Base-by-base conservation (phyloP, 2,888 invertebrate genomes). In the Ennomos erosarius region DNA sequence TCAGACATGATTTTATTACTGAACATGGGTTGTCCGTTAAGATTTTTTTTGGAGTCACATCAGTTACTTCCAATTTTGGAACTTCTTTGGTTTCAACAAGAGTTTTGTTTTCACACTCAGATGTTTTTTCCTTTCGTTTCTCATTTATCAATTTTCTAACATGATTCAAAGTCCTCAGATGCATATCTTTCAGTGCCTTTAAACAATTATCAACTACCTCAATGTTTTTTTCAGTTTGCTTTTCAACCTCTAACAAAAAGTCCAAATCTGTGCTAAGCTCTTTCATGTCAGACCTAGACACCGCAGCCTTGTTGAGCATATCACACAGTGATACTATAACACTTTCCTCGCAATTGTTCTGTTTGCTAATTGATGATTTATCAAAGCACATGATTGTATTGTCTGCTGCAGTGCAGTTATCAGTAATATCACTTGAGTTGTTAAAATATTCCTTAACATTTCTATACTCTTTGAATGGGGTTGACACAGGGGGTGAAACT, bases 341-440 rank as follows among this genome's bases (percentile, higher is more conserved):
- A 76, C 83, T 88, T 43, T 90, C 89, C 55, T 90, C 88, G 63
- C 80, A 74, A 37, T 77, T 81, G 10, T 73, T 77, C 9, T 80
- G 72, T 44, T 75, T 77, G 36, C 36, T 54, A 0, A 78, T 62
- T 1, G 74, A 8, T 10, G 16, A 64, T 64, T 84, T 83, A 16
- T 87, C 85, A 69, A 90, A 89, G 58, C 75, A 77, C 84, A 85
- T 87, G 16, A 90, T 86, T 11, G 90, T 88, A 63, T 87, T 79
- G 48, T 88, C 84, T 11, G 33, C 9, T 36, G 84, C 84, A 54
- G 10, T 16, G 8, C 44, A 58, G 13, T 64, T 83, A 8, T 87
- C 85, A 11, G 76, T 39, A 1, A 42, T 46, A 49, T 78, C 73
- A 71, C 76, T 79, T 0, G 87, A 85, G 50, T 86, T 76, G 49